Evolutionary conservation across 2,888 invertebrate species (phyloP), one percentile per base, ranked within the genome.

Genomic region (Ypsolopha sequella): DNA sequence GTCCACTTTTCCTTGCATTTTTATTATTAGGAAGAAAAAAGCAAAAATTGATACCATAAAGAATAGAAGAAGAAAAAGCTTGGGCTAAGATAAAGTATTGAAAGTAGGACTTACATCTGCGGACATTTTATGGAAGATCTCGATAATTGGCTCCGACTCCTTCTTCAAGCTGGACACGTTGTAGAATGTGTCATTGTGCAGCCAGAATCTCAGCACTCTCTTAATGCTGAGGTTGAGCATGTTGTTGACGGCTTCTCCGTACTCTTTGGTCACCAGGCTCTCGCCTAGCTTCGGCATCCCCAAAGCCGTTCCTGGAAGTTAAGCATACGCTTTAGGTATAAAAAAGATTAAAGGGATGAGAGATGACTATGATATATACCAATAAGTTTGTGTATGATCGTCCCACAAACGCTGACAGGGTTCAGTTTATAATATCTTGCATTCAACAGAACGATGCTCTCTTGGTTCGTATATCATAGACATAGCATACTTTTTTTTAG

Each of bases 191-290:
- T 65, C 60, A 49, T 65, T 70, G 52, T 79, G 75, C 50, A 68
- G 61, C 73, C 77, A 77, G 52, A 79, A 68, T 57, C 75, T 74
- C 61, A 74, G 74, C 57, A 79, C 76, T 6, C 80, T 60, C 43
- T 74, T 72, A 51, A 74, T 73, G 10, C 76, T 57, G 0, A 72
- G 68, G 53, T 71, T 68, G 38, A 79, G 64, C 48, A 77, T 72
- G 49, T 67, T 60, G 38, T 78, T 76, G 0, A 73, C 64, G 0
- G 80, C 80, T 6, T 69, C 65, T 39, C 79, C 71, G 55, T 79
- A 81, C 39, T 73, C 63, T 36, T 63, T 71, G 55, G 75, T 78
- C 0, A 79, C 58, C 2, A 72, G 62, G 24, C 4, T 24, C 0
- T 79, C 76, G 1, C 67, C 68, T 53, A 76, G 73, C 53, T 76